A percentile compares a stretch with the other conserved stretches of the same genome.
phyloP scores from a whole-genome alignment of 2,797 vertebrate genomes.

The Synanceia verrucosa region DNA sequence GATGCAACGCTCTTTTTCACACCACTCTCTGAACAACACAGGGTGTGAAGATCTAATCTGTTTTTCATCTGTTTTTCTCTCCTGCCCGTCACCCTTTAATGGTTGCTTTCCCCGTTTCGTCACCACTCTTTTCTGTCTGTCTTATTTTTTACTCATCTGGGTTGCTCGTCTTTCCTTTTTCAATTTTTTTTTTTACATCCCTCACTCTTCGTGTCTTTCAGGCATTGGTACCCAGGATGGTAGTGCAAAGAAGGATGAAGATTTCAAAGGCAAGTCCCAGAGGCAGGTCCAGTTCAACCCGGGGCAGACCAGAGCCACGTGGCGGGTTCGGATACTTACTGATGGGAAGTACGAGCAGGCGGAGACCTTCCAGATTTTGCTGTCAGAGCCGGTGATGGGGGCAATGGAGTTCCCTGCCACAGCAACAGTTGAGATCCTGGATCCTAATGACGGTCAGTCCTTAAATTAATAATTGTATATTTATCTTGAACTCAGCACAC shows the following conservation, averaged over 20 bases:
- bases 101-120: conserved; percentile 34
- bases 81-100: conserved; percentile 37
- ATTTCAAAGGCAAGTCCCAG: conserved; percentile 92
- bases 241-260: conserved; percentile 88
- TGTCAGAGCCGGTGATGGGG: conserved; percentile 93
- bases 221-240: conserved; percentile 91
- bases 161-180: not conserved
- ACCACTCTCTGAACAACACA: conserved; percentile 50
- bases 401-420: conserved; percentile 86
- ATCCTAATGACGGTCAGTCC: conserved; percentile 91
- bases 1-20: conserved; percentile 48
- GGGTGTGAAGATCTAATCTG: conserved; percentile 61
- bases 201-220: conserved; percentile 51
- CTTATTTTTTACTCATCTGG: not conserved
- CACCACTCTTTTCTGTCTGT: not conserved
- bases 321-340: conserved; percentile 87
- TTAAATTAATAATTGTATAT: too few species aligned
- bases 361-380: conserved; percentile 90
- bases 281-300: conserved; percentile 97
- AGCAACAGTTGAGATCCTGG: conserved; percentile 91
- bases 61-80: conserved; percentile 56
- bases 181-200: not conserved
- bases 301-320: conserved; percentile 88
- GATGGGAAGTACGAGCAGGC: conserved; percentile 89
- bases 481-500: not conserved